These are phyloP conservation scores for Mandrillus leucophaeus DNA, from an alignment of 2,113 vertebrate species.

Conservation along the genomic window DNA sequence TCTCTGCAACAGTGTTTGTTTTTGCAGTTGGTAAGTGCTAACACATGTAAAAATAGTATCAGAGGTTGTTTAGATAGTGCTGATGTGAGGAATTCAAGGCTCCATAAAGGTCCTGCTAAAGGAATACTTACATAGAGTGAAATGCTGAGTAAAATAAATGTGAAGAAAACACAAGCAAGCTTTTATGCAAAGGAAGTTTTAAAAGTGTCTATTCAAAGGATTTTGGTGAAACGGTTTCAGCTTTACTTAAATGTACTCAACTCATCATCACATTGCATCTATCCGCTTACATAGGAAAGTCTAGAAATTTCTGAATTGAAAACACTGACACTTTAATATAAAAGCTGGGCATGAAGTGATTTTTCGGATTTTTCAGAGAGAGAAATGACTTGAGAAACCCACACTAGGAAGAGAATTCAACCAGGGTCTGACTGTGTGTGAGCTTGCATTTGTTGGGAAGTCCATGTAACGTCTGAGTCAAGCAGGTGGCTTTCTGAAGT, in stretches of 20 bases:
- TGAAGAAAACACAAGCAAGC: background rate
- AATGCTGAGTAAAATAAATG: background rate
- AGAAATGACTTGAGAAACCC: background rate
- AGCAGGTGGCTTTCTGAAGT: background rate
- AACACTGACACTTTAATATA: background rate
- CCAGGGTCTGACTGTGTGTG: background rate
- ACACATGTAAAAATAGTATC: accelerated
- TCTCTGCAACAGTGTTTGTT: accelerated
- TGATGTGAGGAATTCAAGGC: background rate
- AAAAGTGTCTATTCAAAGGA: background rate
- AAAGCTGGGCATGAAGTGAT: background rate
- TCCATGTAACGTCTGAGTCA: accelerated
- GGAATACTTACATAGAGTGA: background rate
- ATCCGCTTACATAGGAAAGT: background rate
- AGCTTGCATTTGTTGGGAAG: no score
- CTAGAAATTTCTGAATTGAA: background rate
- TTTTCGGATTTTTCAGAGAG: background rate
- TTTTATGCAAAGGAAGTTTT: background rate
- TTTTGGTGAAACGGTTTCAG: background rate
- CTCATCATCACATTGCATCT: background rate
- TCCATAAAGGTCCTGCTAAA: background rate
- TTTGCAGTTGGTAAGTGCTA: no score
- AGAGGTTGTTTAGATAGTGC: background rate
- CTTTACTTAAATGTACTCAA: background rate
- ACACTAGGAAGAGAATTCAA: accelerated